Conservation (phyloP, 2,113 vertebrate genomes). For the Herpailurus yagouaroundi region DNA sequence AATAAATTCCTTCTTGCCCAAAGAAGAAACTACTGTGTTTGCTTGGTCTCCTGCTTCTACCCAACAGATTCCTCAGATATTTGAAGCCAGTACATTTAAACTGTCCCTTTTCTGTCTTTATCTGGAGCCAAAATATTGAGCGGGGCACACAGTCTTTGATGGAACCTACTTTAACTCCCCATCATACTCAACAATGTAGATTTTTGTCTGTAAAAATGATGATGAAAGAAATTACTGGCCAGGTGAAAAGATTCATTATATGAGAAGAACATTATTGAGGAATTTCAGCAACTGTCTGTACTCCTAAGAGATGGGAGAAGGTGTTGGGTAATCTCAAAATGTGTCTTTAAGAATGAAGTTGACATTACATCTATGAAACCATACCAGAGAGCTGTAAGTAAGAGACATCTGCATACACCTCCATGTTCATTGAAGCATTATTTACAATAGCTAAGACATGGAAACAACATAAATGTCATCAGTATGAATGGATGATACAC, state of each 20-base stretch:
- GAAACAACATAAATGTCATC: neutral
- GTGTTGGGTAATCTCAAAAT: neutral
- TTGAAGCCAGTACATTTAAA: constrained; percentile 12
- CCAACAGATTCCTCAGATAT: neutral
- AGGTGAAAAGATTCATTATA: neutral
- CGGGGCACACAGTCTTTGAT: neutral
- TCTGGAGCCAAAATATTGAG: constrained; percentile 1
- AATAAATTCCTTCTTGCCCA: neutral
- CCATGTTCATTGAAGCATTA: neutral
- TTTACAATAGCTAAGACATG: neutral
- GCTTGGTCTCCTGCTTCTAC: neutral
- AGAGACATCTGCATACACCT: neutral
- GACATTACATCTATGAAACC: constrained; percentile 16
- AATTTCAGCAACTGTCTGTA: neutral
- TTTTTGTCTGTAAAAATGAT: neutral
- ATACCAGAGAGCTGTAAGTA: neutral
- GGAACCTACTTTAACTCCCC: neutral
- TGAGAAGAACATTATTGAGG: neutral
- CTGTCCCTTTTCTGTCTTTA: neutral
- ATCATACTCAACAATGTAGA: neutral
- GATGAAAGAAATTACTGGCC: neutral
- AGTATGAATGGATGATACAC: neutral
- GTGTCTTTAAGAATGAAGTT: constrained; percentile 4
- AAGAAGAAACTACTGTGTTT: neutral
- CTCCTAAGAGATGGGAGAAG: neutral